A percentile compares a stretch with the other conserved stretches of the same genome.
phyloP scores from a whole-genome alignment of 2,888 invertebrate species.

The Erebia ligea region DNA sequence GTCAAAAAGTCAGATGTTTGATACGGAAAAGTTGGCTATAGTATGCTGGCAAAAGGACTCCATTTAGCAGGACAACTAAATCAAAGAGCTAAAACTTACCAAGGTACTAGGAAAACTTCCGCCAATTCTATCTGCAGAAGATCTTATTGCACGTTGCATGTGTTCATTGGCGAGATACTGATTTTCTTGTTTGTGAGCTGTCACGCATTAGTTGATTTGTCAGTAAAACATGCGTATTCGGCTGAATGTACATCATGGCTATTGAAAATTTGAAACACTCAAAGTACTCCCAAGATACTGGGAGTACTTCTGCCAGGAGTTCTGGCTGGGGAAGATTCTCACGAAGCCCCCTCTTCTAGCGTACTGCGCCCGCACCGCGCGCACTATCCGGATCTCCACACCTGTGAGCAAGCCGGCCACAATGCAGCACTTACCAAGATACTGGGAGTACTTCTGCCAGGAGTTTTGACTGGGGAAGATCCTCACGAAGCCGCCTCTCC shows the following conservation, averaged over 20 bases:
- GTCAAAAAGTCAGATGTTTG: no score
- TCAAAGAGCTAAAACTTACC: no score
- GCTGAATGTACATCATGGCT: no score
- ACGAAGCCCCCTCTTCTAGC: constrained; percentile 94
- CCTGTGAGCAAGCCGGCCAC: no score
- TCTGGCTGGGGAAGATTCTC: constrained; percentile 94
- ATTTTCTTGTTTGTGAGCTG: no score
- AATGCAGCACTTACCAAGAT: constrained; percentile 72
- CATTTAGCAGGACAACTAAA: no score
- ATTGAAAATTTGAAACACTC: no score
- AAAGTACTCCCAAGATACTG: constrained; percentile 90
- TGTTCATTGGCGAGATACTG: constrained; percentile 88
- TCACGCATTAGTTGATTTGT: no score
- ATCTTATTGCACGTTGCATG: constrained; percentile 92
- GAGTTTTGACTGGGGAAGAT: constrained; percentile 96
- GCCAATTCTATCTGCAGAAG: constrained; percentile 95
- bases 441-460: constrained; percentile 92
- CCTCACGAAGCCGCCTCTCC: constrained; percentile 94
- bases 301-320: constrained; percentile 93
- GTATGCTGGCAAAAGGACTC: no score
- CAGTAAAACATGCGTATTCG: no score
- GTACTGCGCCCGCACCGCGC: constrained; percentile 90
- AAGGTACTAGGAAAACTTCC: constrained; percentile 90
- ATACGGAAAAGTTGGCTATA: no score
- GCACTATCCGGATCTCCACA: constrained; percentile 86